Evolutionary conservation across 37 sponge, comb jelly and placozoan genomes (phyloP), one percentile per base, ranked within the genome.

Genomic region (Aphrocallistes beatrix): DNA sequence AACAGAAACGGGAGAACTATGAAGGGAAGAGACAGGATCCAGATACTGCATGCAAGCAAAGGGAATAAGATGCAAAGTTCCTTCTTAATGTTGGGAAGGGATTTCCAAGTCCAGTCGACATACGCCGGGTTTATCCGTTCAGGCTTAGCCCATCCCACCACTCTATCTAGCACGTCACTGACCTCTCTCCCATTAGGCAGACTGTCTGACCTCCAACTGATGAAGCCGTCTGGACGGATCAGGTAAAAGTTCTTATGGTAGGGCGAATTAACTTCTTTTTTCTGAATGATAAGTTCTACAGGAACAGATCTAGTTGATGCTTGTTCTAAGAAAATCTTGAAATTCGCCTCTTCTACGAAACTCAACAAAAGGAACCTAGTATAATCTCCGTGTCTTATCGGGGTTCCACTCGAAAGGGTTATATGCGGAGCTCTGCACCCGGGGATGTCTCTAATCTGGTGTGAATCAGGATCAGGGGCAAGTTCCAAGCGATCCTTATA

Each of bases 391-490:
- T 82, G 8, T 23, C 39, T 38, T 42, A 88, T 91, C 8, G 90
- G 82, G 1, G 34, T 39, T 36, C 37, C 39, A 34, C 89, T 90
- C 0, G 89, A 87, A n/a, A 93, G 86, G 1, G 49, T 87, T 23
- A 93, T 83, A 39, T 89, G 94, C 16, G 94, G 94, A 25, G 91
- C 88, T 51, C 91, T 84, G n/a, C 88, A 85, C 32, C 94, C 94
- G 37, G 94, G 94, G 19, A 85, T 84, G 51, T 91, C 83, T 37
- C 17, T 30, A 6, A 60, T 60, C 8, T 25, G 28, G 34, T 25
- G 1, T 8, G 75, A 60, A 28, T 60, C 21, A 60, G 75, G 21
- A 60, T 60, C 3, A 25, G 8, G 32, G 75, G n/a, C 10, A 32
- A 28, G 75, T 60, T 60, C n/a, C 75, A 60, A 60, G n/a, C 75